Evolutionary conservation across 2,797 vertebrate species (phyloP).

Genomic region (Psittacula derbiana): DNA sequence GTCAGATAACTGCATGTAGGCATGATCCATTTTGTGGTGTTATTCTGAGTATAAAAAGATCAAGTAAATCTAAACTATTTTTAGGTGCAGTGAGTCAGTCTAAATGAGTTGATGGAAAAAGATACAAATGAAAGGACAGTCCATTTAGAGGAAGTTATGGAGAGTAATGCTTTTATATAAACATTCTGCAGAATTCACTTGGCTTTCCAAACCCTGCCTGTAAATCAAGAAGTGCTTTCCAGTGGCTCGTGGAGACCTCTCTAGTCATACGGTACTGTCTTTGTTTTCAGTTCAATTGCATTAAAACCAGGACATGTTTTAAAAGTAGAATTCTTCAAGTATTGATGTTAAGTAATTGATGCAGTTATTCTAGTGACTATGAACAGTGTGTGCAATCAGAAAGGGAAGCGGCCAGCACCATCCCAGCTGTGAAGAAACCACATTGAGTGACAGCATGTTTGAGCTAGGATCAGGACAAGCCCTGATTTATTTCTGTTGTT

Average conservation of each 20-base stretch:
- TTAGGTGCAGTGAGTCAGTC: conserved; percentile 15
- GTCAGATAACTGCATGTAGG: neutral
- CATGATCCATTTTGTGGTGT: conserved; percentile 3
- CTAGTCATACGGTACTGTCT: neutral
- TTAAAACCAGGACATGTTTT: neutral
- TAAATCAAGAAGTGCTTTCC: neutral
- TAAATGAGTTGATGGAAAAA: conserved; percentile 41
- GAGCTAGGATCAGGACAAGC: neutral
- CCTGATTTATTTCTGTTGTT: neutral
- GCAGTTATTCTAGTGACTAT: neutral
- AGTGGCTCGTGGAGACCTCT: neutral
- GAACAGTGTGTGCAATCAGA: neutral
- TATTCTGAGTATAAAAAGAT: neutral
- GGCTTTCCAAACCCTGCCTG: conserved; percentile 5
- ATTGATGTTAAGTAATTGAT: neutral
- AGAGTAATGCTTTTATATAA: conserved; percentile 12
- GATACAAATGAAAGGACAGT: conserved; percentile 24
- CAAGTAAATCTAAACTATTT: conserved; percentile 50
- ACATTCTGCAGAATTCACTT: conserved; percentile 10
- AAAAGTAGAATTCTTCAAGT: neutral
- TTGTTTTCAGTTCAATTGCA: neutral
- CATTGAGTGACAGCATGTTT: neutral
- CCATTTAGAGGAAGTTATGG: conserved; percentile 27
- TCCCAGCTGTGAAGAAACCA: neutral
- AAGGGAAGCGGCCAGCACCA: neutral